phyloP scores from a whole-genome alignment of 2,888 invertebrate genomes.

The Gryllus longicercus region DNA sequence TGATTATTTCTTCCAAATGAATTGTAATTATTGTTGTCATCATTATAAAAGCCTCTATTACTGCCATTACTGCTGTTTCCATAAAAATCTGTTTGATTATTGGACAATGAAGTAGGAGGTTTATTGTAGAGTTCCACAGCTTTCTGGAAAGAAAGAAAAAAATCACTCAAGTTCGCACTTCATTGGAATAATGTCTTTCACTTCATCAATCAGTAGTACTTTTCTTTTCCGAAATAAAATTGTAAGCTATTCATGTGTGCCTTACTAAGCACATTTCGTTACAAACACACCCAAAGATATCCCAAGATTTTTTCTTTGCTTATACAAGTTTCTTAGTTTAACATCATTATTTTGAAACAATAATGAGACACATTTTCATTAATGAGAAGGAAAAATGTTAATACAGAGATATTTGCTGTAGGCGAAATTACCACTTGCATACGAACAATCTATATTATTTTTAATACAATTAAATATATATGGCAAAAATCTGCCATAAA shows the following conservation, averaged over 20 bases:
- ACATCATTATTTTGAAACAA: background rate
- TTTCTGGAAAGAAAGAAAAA: conserved; percentile 37
- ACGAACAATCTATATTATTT: too few relatives aligned
- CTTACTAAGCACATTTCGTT: too few relatives aligned
- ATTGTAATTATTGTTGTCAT: conserved; percentile 18
- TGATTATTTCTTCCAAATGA: conserved; percentile 21
- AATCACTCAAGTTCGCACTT: background rate
- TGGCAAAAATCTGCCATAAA: too few relatives aligned
- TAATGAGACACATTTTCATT: background rate
- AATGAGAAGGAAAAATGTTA: conserved; percentile 12
- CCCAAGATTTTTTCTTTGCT: too few relatives aligned
- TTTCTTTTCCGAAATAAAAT: too few relatives aligned
- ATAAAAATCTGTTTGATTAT: conserved; percentile 41
- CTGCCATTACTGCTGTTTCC: background rate
- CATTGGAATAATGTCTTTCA: too few relatives aligned
- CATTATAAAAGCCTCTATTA: background rate
- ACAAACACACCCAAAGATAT: too few relatives aligned
- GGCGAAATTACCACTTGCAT: too few relatives aligned
- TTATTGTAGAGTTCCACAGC: conserved; percentile 40
- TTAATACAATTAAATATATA: too few relatives aligned
- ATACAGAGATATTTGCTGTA: background rate
- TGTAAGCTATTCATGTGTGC: too few relatives aligned
- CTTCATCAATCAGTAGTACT: too few relatives aligned
- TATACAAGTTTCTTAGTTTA: too few relatives aligned
- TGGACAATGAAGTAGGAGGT: conserved; percentile 4